Evolutionary conservation across 2,797 vertebrate species (phyloP).

Genomic region (Epinephelus coioides): DNA sequence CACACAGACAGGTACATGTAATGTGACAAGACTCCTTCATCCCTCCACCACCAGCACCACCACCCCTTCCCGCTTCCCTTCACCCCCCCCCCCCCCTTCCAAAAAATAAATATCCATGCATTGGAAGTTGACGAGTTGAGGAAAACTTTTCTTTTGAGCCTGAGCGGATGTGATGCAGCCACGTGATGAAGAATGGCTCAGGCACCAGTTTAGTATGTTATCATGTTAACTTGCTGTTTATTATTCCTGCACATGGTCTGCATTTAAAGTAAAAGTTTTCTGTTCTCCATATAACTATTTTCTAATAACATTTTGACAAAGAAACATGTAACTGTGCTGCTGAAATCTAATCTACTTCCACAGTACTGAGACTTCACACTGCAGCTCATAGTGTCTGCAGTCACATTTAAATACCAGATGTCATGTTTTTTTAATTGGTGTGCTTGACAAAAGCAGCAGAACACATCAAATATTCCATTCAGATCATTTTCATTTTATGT

Average conservation of each 20-base stretch:
- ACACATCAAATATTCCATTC: no score
- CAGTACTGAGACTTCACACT: background rate
- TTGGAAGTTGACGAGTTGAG: constrained; percentile 64
- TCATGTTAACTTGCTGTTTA: constrained; percentile 10
- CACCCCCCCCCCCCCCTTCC: background rate
- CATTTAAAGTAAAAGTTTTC: constrained; percentile 2
- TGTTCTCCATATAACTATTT: background rate
- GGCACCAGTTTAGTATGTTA: background rate
- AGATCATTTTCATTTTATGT: no score
- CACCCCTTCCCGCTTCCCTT: constrained; percentile 26
- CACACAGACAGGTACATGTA: constrained; percentile 81
- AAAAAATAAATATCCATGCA: constrained; percentile 69
- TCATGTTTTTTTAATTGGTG: background rate
- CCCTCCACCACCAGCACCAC: constrained; percentile 29
- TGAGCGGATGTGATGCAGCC: constrained; percentile 66
- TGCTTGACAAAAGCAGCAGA: no score
- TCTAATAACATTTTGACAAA: background rate
- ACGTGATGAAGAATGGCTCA: background rate
- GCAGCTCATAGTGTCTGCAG: background rate
- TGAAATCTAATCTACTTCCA: background rate
- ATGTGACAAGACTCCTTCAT: constrained; percentile 78
- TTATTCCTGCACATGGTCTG: constrained; percentile 9
- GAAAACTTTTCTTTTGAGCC: constrained; percentile 70
- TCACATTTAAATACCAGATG: background rate
- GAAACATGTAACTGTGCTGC: background rate